Base-by-base conservation (phyloP, 2,888 invertebrate species). In the Campaea margaritaria region DNA sequence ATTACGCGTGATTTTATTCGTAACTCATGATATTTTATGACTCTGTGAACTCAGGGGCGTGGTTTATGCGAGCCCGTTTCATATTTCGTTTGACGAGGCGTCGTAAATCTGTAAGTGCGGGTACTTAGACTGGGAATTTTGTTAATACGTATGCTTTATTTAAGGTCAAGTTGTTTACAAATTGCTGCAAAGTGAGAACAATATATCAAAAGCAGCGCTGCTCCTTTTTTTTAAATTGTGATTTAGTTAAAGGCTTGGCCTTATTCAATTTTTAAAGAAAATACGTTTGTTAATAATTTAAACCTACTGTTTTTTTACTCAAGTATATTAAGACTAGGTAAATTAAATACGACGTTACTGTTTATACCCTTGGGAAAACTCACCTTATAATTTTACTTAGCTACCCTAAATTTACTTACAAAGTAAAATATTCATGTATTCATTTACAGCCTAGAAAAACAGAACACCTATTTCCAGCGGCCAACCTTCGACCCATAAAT, bases 1-100 rank as follows among this genome's bases (percentile, higher is more conserved):
- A 67, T 63, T 51, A 56, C 64, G 34, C 58, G 50, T 50, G 55
- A 53, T 68, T 69, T 65, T 65, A 68, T 67, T 64, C 58, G 59
- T 64, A 53, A 64, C 62, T 65, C 69, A 58, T 64, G 60, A 59
- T 57, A 62, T 64, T 67, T 69, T 65, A 69, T 58, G 62, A 58
- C 53, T 64, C 51, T 58, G 65, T 59, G 60, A 64, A 65, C 60
- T 60, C 59, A 39, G 55, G 44, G 66, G 67, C 62, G 65, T 62
- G 62, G 61, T 65, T 69, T 69, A 65, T 64, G 58, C 46, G 54
- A 46, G 54, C 50, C 36, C 62, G 46, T 62, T 62, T 67, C 65
- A 62, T 67, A 64, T 67, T 67, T 67, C 50, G 67, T 47, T 61
- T 61, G 61, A 62, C 60, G 62, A 69, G 56, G 58, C 48, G 49